phyloP scores from a whole-genome alignment of 2,888 invertebrate species.

The Leistus spinibarbis region DNA sequence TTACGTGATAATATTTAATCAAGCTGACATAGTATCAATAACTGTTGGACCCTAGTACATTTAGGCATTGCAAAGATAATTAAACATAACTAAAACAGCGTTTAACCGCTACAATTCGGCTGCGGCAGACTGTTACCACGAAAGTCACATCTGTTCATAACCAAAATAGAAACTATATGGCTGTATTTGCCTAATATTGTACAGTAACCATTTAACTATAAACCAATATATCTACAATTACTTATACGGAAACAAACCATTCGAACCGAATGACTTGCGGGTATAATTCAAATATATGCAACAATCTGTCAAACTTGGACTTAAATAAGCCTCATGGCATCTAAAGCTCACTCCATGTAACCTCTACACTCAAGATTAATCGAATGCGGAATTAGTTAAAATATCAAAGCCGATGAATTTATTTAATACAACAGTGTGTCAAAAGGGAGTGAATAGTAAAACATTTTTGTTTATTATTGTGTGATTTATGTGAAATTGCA shows the following conservation, averaged over 20 bases:
- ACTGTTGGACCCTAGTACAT: background rate
- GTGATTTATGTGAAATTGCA: too few relatives aligned
- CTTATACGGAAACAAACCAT: background rate
- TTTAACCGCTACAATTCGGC: background rate
- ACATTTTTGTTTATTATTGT: too few relatives aligned
- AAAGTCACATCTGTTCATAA: background rate
- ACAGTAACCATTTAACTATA: background rate
- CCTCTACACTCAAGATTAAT: too few relatives aligned
- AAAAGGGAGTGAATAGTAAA: too few relatives aligned
- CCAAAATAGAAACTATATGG: background rate
- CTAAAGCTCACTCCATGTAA: too few relatives aligned
- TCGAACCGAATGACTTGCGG: background rate
- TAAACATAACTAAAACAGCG: background rate
- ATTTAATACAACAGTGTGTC: too few relatives aligned
- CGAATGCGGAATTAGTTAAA: too few relatives aligned
- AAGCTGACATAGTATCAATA: background rate
- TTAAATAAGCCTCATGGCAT: too few relatives aligned
- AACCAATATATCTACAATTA: background rate
- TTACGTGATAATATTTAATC: background rate
- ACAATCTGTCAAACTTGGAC: too few relatives aligned
- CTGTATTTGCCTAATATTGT: background rate
- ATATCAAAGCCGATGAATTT: too few relatives aligned
- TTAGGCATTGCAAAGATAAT: background rate
- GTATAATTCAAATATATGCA: background rate
- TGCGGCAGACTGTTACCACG: background rate